Base-by-base conservation (phyloP, 2,888 invertebrate genomes). In the Hemistola chrysoprasaria region DNA sequence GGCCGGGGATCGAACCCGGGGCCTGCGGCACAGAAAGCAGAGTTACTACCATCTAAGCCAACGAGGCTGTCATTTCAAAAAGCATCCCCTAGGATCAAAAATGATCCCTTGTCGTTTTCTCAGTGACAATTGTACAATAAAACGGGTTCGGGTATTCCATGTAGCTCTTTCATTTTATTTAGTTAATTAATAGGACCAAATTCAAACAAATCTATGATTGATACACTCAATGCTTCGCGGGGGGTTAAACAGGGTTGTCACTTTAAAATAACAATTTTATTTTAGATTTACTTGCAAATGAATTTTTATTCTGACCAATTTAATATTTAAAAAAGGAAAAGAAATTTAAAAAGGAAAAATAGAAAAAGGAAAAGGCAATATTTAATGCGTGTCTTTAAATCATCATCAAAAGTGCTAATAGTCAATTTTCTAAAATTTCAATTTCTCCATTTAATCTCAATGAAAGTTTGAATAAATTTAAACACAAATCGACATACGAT, bases 181-280 rank as follows among this genome's bases (percentile, higher is more conserved):
- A 72, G 80, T 81, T 87, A 85, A 87, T 87, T 86, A 88, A 86
- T 85, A 85, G 80, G 71, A 80, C 82, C 86, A 71, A 82, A 80
- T 70, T 83, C 87, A 86, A 86, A 87, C 78, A 85, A 79, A 78
- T 79, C 76, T 69, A 62, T 77, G 79, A 85, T 81, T 86, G 86
- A 86, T 85, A 84, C 83, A 78, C 80, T 82, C 79, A 65, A 68
- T 67, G 75, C 62, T 69, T 53, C 44, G 59, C 47, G 53, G 55
- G 65, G 70, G 70, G 59, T 34, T 62, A 22, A 24, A 11, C 31
- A 86, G 86, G 86, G 87, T 63, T 86, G 78, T 0, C 66, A 58
- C 25, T 37, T 2, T 9, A 8, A n/a, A 7, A 8, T 10, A 8
- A 26, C 7, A 11, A 8, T 8, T 8, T 7, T 11, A n/a, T n/a